These are phyloP conservation scores for Diadumene lineata DNA, from an alignment of 92 coral and sea anemone genomes.

Conservation along the genomic window DNA sequence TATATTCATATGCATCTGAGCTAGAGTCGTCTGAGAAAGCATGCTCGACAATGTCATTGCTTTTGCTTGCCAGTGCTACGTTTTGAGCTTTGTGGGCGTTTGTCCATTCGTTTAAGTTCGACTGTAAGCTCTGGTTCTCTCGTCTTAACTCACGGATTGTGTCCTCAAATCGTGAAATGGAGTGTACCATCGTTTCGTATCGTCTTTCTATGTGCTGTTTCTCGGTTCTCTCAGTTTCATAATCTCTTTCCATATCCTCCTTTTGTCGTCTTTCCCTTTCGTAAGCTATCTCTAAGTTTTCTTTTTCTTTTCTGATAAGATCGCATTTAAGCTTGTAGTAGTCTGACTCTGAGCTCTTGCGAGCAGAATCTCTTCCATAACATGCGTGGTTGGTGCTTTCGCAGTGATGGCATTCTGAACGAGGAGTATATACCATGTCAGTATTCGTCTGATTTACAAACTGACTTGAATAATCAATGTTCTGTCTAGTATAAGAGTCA, in stretches of 20 bases:
- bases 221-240: slow-evolving; percentile 60
- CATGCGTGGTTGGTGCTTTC: slow-evolving; percentile 17
- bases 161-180: slow-evolving; percentile 68
- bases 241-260: slow-evolving; percentile 72
- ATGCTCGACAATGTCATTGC: slow-evolving; percentile 5
- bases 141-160: slow-evolving; percentile 66
- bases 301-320: slow-evolving; percentile 73
- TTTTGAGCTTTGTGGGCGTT: slow-evolving; percentile 18
- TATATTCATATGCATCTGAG: slow-evolving; percentile 54
- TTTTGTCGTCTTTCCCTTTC: slow-evolving; percentile 70
- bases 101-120: slow-evolving; percentile 56
- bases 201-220: slow-evolving; percentile 65
- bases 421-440: slow-evolving; percentile 18
- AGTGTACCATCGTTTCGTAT: slow-evolving; percentile 52
- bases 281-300: slow-evolving; percentile 66
- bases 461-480: slow-evolving; percentile 14
- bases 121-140: slow-evolving; percentile 68
- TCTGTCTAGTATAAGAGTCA: slow-evolving; percentile 25
- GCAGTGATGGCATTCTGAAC: slow-evolving; percentile 35
- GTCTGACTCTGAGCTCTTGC: slow-evolving; percentile 59
- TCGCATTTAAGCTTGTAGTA: slow-evolving; percentile 78
- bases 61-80: neutral
- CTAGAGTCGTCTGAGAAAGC: slow-evolving; percentile 18
- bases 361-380: slow-evolving; percentile 13
- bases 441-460: neutral